phyloP scores from a whole-genome alignment of 2,113 vertebrate genomes.

The Origma solitaria region DNA sequence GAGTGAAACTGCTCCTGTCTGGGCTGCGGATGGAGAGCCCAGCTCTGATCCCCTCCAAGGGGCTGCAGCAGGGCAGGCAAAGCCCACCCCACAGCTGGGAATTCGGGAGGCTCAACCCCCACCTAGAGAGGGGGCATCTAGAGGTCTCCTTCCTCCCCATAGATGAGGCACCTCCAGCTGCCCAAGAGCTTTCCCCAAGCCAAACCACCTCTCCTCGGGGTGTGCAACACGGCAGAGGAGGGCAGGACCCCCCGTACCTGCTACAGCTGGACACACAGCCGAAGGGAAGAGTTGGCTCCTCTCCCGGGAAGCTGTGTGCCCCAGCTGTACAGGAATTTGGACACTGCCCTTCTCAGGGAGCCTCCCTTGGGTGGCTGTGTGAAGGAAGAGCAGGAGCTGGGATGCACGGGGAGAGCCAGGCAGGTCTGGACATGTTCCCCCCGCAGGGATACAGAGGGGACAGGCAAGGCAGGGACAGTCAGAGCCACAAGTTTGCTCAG shows the following conservation, averaged over 20 bases:
- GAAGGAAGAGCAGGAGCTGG: background rate
- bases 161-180: background rate
- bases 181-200: background rate
- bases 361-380: background rate
- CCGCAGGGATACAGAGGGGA: background rate
- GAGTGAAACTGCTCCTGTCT: background rate
- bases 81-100: background rate
- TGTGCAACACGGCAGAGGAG: fast-evolving
- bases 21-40: background rate
- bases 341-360: background rate
- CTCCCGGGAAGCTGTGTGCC: background rate
- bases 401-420: background rate
- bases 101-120: background rate
- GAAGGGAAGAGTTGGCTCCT: background rate
- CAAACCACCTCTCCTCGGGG: background rate
- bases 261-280: background rate
- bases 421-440: background rate
- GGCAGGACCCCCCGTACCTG: fast-evolving
- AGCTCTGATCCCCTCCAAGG: background rate
- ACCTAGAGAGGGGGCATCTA: background rate
- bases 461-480: background rate
- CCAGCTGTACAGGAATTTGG: background rate
- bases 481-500: background rate
- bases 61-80: background rate
- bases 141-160: background rate